Evolutionary conservation across 2,797 vertebrate species (phyloP).

Genomic region (Petrocephalus sullivani): DNA sequence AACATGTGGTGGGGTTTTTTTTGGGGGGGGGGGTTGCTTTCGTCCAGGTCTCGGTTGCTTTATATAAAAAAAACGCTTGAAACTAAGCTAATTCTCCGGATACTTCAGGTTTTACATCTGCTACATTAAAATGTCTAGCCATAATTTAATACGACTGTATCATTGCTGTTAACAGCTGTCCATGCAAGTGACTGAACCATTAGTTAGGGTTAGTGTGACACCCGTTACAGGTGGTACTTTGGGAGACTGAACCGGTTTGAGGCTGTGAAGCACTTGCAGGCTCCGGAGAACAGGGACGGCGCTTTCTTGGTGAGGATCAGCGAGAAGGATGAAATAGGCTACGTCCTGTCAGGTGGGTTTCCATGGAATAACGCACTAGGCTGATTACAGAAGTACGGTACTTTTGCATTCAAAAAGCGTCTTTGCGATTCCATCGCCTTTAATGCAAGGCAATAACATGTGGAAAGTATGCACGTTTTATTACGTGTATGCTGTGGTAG

Average conservation of each 20-base stretch:
- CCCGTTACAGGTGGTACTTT: conserved; percentile 67
- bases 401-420: neutral
- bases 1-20: neutral
- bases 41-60: neutral
- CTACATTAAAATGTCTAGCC: neutral
- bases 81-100: neutral
- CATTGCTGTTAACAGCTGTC: neutral
- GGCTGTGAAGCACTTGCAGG: conserved; percentile 57
- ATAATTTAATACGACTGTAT: neutral
- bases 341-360: conserved; percentile 65
- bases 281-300: conserved; percentile 41
- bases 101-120: neutral
- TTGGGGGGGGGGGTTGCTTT: neutral
- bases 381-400: neutral
- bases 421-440: too few species aligned
- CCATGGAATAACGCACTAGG: neutral
- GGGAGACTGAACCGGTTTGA: conserved; percentile 66
- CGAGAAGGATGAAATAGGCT: conserved; percentile 53
- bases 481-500: too few species aligned
- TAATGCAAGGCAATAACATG: too few species aligned
- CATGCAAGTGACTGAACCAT: neutral
- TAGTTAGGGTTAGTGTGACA: neutral
- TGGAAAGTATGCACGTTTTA: too few species aligned
- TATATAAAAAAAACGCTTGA: neutral
- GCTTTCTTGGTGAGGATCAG: conserved; percentile 70